Percentiles rank a stretch among this genome's conserved stretches.
Conservation (phyloP, 2,888 invertebrate genomes). For the Chydorus sphaericus region DNA sequence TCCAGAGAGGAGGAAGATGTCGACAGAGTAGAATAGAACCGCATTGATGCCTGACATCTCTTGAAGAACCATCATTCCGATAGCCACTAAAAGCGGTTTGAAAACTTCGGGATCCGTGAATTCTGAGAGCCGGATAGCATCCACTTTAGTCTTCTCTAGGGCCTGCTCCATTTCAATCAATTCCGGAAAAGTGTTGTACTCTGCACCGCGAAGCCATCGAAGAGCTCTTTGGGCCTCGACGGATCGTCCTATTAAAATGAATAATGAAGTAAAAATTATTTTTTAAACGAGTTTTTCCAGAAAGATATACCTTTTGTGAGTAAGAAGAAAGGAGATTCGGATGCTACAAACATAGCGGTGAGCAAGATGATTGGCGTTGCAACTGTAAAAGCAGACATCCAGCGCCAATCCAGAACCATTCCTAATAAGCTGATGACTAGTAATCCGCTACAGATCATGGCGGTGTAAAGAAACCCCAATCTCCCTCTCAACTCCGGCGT, state of each 20-base stretch:
- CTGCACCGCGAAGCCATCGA: slow-evolving; percentile 8
- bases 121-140: background rate
- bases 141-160: background rate
- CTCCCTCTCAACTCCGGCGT: slow-evolving; percentile 67
- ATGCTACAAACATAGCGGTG: slow-evolving; percentile 60
- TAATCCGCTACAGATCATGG: slow-evolving; percentile 72
- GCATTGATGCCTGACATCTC: slow-evolving; percentile 9
- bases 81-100: background rate
- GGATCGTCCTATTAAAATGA: slow-evolving; percentile 19
- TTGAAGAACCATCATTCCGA: slow-evolving; percentile 7
- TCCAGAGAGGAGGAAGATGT: slow-evolving; percentile 1
- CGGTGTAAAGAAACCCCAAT: slow-evolving; percentile 72
- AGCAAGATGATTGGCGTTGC: slow-evolving; percentile 53
- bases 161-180: background rate
- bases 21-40: slow-evolving; percentile 3
- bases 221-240: background rate
- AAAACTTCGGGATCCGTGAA: background rate
- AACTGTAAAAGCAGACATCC: slow-evolving; percentile 48
- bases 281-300: background rate
- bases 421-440: slow-evolving; percentile 37
- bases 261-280: background rate
- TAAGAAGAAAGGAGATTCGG: slow-evolving; percentile 66
- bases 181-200: slow-evolving; percentile 1
- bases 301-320: slow-evolving; percentile 37
- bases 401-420: slow-evolving; percentile 34